These are phyloP conservation scores for Condylura cristata DNA, from an alignment of 2,113 vertebrate genomes.

Conservation along the genomic window DNA sequence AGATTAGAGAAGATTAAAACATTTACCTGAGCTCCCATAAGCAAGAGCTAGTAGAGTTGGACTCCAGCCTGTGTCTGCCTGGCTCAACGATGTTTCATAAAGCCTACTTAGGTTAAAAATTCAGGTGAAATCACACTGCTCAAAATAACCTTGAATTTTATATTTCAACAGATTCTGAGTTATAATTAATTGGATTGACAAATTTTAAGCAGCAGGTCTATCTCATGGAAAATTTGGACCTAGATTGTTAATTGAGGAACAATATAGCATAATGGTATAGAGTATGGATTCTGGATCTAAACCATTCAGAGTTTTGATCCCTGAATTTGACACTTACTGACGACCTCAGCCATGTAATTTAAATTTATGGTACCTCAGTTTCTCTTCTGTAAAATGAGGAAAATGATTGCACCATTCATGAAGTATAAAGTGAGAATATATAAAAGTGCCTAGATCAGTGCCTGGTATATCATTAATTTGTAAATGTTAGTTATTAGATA, in stretches of 20 bases:
- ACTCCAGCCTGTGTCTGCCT: neutral
- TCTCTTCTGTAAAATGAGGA: neutral
- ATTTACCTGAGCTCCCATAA: neutral
- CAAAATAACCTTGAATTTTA: neutral
- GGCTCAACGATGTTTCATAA: neutral
- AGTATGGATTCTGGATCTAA: neutral
- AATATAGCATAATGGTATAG: neutral
- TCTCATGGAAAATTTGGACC: neutral
- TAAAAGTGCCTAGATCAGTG: neutral
- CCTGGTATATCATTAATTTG: too few species aligned
- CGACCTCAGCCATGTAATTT: neutral
- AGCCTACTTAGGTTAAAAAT: neutral
- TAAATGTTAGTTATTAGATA: neutral
- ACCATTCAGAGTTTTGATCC: neutral
- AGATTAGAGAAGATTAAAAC: neutral
- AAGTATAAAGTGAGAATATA: neutral
- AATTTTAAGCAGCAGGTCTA: neutral
- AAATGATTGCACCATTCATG: neutral
- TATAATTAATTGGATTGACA: neutral
- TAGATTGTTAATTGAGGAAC: neutral
- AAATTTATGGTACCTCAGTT: neutral
- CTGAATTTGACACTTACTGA: too few species aligned
- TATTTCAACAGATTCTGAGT: neutral
- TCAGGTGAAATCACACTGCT: neutral
- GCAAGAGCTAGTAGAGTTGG: neutral